These are phyloP conservation scores for Chorisops tibialis DNA, from an alignment of 2,888 invertebrate species.

Conservation along the genomic window DNA sequence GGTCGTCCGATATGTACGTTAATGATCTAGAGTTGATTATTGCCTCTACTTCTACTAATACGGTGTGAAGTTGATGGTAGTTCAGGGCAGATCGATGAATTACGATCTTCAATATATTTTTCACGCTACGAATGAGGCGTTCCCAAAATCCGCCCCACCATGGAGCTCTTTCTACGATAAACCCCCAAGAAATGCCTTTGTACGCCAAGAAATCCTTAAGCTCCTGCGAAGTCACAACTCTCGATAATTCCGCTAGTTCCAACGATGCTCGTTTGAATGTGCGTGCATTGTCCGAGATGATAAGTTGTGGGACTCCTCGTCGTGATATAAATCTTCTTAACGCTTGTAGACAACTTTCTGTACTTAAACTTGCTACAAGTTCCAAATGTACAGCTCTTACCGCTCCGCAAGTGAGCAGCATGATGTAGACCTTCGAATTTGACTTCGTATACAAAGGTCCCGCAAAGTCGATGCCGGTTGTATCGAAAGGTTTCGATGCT, in stretches of 20 bases:
- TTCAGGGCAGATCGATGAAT: constrained; percentile 2
- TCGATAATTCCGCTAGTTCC: not conserved
- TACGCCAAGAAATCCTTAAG: constrained; percentile 18
- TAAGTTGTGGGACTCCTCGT: constrained; percentile 19
- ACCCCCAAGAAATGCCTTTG: constrained; percentile 2
- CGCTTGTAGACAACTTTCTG: constrained; percentile 13
- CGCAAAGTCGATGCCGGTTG: constrained; percentile 15
- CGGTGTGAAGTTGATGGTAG: constrained; percentile 9
- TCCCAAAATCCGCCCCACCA: constrained; percentile 27
- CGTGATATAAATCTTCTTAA: constrained; percentile 18
- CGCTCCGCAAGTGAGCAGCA: constrained; percentile 15
- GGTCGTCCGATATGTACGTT: too few species aligned
- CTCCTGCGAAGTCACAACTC: not conserved
- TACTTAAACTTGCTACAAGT: constrained; percentile 2
- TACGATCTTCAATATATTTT: constrained; percentile 11
- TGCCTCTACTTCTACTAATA: constrained; percentile 8
- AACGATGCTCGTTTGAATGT: constrained; percentile 15
- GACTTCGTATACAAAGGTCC: constrained; percentile 9
- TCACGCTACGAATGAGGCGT: constrained; percentile 12
- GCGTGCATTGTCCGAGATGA: constrained; percentile 14
- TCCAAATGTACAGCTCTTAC: constrained; percentile 18
- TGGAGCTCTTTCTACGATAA: constrained; percentile 19
- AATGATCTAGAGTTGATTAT: constrained; percentile 14
- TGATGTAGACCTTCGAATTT: constrained; percentile 5
- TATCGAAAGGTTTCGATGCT: constrained; percentile 14